Base-by-base conservation (phyloP, 2,797 vertebrate genomes). In the Tauraco hartlaubi region DNA sequence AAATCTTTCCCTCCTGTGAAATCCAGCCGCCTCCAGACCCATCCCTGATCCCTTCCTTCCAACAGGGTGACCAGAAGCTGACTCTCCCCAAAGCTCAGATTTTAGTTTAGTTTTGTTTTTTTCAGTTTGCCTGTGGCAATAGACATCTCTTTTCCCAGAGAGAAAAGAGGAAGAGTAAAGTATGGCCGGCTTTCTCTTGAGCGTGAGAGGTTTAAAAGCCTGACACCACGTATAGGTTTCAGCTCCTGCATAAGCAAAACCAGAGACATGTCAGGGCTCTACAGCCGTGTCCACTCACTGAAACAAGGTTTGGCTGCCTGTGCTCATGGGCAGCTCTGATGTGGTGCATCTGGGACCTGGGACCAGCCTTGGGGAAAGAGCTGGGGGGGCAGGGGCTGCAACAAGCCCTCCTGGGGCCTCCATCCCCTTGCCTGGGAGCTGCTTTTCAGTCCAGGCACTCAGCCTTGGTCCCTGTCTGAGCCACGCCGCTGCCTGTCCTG, bases 281-380 rank as follows among this genome's bases (percentile, higher is more conserved):
- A 31, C 1, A 2, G 48, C 59, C 3, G 0, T 11, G 23, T 39
- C 18, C 0, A 0, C 15, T 69, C 51, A n/a, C 9, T 9, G 3
- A 51, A 33, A 49, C 0, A 1, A 23, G 9, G 13, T 48, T 52
- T 72, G 33, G 15, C 33, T 67, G 16, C 52, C 64, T 66, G 37
- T 55, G 52, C 19, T 55, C 16, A 2, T 0, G 3, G 69, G 21
- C 39, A 89, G 15, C 66, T 84, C 62, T 39, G 29, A 31, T 5
- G 28, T 11, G 21, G 29, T 33, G 56, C 49, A 74, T 25, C 64
- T 80, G 23, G 41, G 23, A 49, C 20, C 51, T 31, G 62, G 72
- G 41, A 41, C 51, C 31, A 81, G 51, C 37, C 28, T 2, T 58
- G 17, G 8, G 20, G 51, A 46, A 75, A n/a, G 28, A 63, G 20